These are phyloP conservation scores for Cuniculus paca DNA, from an alignment of 2,797 vertebrate genomes.

Conservation along the genomic window DNA sequence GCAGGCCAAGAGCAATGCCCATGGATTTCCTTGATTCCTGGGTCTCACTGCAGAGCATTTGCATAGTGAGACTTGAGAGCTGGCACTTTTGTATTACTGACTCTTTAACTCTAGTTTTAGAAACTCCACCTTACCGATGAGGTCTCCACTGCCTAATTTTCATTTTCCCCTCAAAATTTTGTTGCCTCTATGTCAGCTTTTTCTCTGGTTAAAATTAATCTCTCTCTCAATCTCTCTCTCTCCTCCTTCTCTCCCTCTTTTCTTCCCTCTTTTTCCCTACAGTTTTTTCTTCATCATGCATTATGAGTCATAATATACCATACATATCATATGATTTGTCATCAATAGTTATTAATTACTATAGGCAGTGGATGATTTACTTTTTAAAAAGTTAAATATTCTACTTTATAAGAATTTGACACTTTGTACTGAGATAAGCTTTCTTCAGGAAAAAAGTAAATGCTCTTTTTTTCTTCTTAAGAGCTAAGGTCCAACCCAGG, in stretches of 20 bases:
- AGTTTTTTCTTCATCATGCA: not conserved
- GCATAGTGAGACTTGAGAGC: not conserved
- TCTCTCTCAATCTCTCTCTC: not conserved
- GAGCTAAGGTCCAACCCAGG: not conserved
- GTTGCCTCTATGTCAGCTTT: not conserved
- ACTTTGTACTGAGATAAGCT: conserved; percentile 15
- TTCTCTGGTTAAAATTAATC: not conserved
- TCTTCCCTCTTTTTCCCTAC: not conserved
- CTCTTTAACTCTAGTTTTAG: not conserved
- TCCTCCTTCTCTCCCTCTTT: no score
- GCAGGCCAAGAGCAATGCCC: not conserved
- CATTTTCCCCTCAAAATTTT: not conserved
- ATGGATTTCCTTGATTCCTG: not conserved
- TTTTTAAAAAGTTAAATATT: not conserved
- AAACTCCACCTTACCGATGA: not conserved
- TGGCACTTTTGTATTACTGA: not conserved
- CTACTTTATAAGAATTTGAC: conserved; percentile 5
- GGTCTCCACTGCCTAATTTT: not conserved
- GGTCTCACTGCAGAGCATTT: not conserved
- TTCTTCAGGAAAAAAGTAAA: conserved; percentile 45
- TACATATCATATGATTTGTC: not conserved
- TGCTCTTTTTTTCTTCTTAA: not conserved
- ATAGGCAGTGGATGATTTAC: not conserved
- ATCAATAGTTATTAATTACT: not conserved
- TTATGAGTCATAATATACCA: not conserved